Conservation (phyloP, 2,888 invertebrate genomes). For the Agrotis ipsilon region DNA sequence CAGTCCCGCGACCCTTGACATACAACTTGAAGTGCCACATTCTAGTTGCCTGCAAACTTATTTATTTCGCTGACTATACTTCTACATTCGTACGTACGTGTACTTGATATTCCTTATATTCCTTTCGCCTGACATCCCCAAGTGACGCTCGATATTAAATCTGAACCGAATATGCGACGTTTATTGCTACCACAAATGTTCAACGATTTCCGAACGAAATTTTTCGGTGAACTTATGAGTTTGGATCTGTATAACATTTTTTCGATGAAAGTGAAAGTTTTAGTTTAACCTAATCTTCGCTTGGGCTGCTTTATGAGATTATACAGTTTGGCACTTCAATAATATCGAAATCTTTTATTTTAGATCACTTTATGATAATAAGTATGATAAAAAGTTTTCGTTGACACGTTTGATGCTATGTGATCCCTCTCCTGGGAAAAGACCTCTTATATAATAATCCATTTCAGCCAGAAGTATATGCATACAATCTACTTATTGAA, state of each 20-base stretch:
- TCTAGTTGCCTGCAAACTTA: conserved; percentile 6
- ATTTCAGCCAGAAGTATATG: no score
- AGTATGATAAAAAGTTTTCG: no score
- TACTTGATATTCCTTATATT: conserved; percentile 37
- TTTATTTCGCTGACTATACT: conserved; percentile 15
- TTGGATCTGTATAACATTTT: not conserved
- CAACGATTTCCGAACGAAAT: conserved; percentile 29
- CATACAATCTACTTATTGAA: no score
- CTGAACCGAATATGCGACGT: conserved; percentile 40
- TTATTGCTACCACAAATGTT: conserved; percentile 45
- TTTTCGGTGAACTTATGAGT: conserved; percentile 22
- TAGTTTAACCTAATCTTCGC: not conserved
- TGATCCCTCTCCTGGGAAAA: no score
- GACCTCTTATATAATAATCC: no score
- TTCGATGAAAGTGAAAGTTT: conserved; percentile 19
- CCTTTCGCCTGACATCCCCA: conserved; percentile 19
- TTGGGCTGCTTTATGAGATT: no score
- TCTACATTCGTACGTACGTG: conserved; percentile 17
- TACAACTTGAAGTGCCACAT: not conserved
- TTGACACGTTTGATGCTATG: no score
- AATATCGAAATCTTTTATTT: not conserved
- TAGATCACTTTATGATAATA: no score
- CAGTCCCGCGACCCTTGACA: no score
- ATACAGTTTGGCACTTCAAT: not conserved
- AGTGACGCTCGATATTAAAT: conserved; percentile 58